phyloP scores from a whole-genome alignment of 2,113 vertebrate genomes.

The Rana temporaria region DNA sequence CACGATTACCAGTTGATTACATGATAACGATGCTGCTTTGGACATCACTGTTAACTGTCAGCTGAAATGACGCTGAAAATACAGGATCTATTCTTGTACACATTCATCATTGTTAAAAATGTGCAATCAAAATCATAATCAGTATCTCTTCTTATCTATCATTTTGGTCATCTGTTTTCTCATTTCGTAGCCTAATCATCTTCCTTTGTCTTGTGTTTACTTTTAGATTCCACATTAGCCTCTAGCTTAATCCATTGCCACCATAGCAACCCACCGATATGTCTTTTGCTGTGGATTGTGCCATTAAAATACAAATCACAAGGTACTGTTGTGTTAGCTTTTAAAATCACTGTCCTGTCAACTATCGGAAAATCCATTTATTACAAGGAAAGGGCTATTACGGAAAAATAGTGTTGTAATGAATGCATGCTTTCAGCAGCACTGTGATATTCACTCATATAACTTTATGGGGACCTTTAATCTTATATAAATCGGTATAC shows the following conservation, averaged over 20 bases:
- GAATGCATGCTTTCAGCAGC: not conserved
- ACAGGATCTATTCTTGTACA: conserved; percentile 22
- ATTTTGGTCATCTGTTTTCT: conserved; percentile 6
- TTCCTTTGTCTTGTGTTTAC: conserved; percentile 2
- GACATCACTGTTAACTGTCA: not conserved
- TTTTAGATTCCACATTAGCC: not conserved
- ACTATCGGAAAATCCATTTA: not conserved
- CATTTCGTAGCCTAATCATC: conserved; percentile 26
- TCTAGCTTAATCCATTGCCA: not conserved
- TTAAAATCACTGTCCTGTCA: not conserved
- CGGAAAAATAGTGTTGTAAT: not conserved
- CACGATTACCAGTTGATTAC: conserved; percentile 6
- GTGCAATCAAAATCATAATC: conserved; percentile 48
- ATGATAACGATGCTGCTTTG: not conserved
- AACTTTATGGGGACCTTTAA: too few relatives aligned
- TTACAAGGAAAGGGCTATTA: not conserved
- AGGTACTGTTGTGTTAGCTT: not conserved
- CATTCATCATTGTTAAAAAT: conserved; percentile 27
- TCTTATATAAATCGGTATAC: too few relatives aligned
- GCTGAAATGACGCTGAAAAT: conserved; percentile 9
- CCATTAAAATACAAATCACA: conserved; percentile 4
- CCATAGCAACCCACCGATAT: not conserved
- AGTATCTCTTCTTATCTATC: conserved; percentile 38
- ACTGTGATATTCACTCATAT: not conserved
- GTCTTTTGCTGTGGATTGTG: not conserved